Evolutionary conservation across 2,113 vertebrate genomes (phyloP).

Genomic region (Osmerus mordax): DNA sequence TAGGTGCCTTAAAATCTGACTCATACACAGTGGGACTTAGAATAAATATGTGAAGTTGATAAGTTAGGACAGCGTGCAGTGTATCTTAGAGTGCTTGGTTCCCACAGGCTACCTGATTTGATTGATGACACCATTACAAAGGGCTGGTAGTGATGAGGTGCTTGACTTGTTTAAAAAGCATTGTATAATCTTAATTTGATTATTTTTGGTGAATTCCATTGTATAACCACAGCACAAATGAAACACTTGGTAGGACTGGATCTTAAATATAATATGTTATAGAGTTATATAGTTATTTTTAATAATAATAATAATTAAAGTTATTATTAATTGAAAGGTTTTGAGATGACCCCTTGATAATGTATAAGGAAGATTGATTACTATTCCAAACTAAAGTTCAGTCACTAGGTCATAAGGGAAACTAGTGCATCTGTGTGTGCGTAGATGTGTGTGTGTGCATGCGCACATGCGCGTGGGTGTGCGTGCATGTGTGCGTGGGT

Average conservation of each 20-base stretch:
- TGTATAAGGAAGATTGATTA: too few species aligned
- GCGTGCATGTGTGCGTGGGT: neutral
- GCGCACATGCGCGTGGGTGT: neutral
- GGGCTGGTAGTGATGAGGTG: slow-evolving; percentile 56
- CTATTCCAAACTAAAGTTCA: too few species aligned
- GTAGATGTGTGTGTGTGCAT: neutral
- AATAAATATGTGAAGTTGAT: slow-evolving; percentile 48
- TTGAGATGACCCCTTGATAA: too few species aligned
- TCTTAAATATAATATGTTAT: slow-evolving; percentile 6
- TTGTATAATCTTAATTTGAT: slow-evolving; percentile 39
- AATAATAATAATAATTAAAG: neutral
- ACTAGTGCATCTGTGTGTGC: neutral
- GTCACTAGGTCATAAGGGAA: neutral
- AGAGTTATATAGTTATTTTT: slow-evolving; percentile 7
- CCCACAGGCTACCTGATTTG: slow-evolving; percentile 23
- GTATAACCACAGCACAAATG: slow-evolving; percentile 57
- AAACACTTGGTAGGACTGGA: slow-evolving; percentile 30
- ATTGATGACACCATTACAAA: slow-evolving; percentile 46
- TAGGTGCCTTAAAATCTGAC: slow-evolving; percentile 75
- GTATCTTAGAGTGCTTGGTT: slow-evolving; percentile 37
- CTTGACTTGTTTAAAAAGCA: slow-evolving; percentile 23
- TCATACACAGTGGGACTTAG: slow-evolving; percentile 39
- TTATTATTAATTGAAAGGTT: too few species aligned
- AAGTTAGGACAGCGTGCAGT: slow-evolving; percentile 34
- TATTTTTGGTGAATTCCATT: slow-evolving; percentile 34